phyloP scores from a whole-genome alignment of 2,888 invertebrate species.

The Drosophila barbarae region DNA sequence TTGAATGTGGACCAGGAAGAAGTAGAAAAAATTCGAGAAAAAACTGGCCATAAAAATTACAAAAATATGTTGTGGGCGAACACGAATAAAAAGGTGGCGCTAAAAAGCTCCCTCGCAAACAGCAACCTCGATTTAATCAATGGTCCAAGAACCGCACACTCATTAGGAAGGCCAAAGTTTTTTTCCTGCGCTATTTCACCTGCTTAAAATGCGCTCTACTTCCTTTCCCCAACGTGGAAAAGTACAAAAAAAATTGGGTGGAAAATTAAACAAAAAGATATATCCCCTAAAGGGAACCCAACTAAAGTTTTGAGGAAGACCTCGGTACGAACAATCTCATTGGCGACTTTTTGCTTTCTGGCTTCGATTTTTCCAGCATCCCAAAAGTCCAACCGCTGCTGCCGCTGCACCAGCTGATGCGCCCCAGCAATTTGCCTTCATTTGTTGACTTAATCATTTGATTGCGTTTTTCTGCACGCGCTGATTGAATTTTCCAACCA shows the following conservation, averaged over 20 bases:
- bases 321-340: conserved; percentile 33
- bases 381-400: conserved; percentile 17
- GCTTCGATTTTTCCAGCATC: conserved; percentile 31
- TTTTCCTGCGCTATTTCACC: conserved; percentile 36
- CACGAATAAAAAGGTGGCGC: conserved; percentile 4
- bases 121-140: conserved; percentile 33
- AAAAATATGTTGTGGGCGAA: conserved; percentile 45
- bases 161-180: conserved; percentile 36
- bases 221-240: background rate
- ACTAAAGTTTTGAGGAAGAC: conserved; percentile 43
- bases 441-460: conserved; percentile 75
- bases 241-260: conserved; percentile 12
- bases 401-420: conserved; percentile 16
- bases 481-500: conserved; percentile 65
- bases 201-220: conserved; percentile 31
- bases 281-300: conserved; percentile 35
- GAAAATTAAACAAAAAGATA: background rate
- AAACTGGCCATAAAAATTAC: conserved; percentile 30
- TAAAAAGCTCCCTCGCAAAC: conserved; percentile 39
- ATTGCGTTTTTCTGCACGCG: conserved; percentile 71
- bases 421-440: conserved; percentile 68
- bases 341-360: conserved; percentile 36
- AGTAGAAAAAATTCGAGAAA: conserved; percentile 5
- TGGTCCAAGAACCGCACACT: conserved; percentile 27
- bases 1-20: conserved; percentile 36